Percentiles rank a stretch among this genome's conserved stretches.
Conservation (phyloP, 2,797 vertebrate species). For the Pampus argenteus region DNA sequence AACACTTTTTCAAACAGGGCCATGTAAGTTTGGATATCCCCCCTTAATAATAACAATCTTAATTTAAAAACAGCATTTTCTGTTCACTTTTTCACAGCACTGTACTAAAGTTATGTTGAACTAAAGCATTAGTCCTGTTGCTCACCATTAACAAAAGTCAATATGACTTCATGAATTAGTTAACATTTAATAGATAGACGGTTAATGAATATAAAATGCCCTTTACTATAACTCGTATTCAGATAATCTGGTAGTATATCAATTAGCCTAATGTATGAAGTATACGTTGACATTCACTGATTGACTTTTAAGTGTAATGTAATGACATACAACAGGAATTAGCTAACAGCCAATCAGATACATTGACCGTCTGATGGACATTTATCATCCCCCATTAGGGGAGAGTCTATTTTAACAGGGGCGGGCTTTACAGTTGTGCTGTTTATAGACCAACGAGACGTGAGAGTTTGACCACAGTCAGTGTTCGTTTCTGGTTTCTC, state of each 20-base stretch:
- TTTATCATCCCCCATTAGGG: conserved; percentile 22
- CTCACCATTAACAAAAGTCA: background rate
- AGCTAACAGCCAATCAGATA: conserved; percentile 36
- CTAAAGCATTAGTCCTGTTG: background rate
- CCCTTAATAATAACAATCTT: no score
- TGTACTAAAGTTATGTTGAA: no score
- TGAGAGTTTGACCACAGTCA: background rate
- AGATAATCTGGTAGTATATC: no score
- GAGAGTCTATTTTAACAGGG: conserved; percentile 47
- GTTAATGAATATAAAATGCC: background rate
- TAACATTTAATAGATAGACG: background rate
- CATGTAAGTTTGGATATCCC: no score
- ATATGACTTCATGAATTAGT: background rate
- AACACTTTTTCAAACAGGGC: no score
- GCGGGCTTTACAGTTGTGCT: conserved; percentile 34
- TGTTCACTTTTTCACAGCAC: no score
- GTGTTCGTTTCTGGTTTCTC: conserved; percentile 54
- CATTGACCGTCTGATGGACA: conserved; percentile 20
- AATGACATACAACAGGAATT: background rate
- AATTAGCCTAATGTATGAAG: no score
- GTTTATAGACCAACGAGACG: conserved; percentile 43
- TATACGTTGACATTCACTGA: background rate
- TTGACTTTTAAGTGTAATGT: background rate
- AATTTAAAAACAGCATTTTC: no score
- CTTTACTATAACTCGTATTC: no score